These are phyloP conservation scores for Prionace glauca DNA, from an alignment of 2,797 vertebrate species.

Conservation along the genomic window DNA sequence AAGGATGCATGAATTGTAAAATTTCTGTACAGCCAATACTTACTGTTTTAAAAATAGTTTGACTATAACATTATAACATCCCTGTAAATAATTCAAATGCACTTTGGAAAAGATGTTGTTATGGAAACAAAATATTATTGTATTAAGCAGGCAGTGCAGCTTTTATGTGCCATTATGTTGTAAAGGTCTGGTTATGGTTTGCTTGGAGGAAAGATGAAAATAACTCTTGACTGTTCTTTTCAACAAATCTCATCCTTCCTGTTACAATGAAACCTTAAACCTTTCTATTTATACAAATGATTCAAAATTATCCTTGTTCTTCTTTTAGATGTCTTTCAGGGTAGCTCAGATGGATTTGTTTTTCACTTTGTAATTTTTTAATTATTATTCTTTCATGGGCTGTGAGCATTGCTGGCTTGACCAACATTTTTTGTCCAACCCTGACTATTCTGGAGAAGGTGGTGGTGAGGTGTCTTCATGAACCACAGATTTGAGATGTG, in stretches of 20 bases:
- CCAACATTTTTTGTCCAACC: too few relatives aligned
- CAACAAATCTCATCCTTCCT: not conserved
- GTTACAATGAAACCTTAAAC: slow-evolving; percentile 4
- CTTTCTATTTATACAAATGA: not conserved
- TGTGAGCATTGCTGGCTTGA: too few relatives aligned
- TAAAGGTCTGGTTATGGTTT: not conserved
- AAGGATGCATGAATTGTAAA: not conserved
- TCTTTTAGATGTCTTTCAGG: not conserved
- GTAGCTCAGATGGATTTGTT: not conserved
- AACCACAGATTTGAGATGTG: too few relatives aligned
- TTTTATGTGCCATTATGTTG: not conserved
- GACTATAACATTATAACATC: not conserved
- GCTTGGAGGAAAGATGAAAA: not conserved
- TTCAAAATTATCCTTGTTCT: not conserved
- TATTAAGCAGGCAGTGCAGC: not conserved
- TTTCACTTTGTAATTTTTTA: not conserved
- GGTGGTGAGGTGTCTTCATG: too few relatives aligned
- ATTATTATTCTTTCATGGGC: too few relatives aligned
- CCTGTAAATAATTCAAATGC: not conserved
- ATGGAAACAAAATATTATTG: slow-evolving; percentile 11
- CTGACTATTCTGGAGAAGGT: too few relatives aligned
- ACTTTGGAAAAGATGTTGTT: not conserved
- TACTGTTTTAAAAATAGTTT: not conserved
- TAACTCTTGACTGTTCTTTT: not conserved
- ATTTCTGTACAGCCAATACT: not conserved